phyloP scores from a whole-genome alignment of 2,888 invertebrate genomes.

The Lasioglossum leucozonium region DNA sequence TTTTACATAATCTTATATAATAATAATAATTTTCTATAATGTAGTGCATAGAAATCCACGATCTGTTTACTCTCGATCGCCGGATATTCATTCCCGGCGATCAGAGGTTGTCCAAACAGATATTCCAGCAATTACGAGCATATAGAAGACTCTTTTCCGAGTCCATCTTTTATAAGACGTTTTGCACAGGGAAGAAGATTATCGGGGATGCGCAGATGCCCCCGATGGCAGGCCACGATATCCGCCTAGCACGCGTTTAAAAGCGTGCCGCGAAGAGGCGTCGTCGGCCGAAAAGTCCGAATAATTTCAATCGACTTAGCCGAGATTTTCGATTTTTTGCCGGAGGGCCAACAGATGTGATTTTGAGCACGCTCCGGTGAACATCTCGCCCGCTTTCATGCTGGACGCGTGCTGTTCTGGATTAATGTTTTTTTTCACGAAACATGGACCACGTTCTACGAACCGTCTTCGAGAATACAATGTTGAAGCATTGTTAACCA shows the following conservation, averaged over 20 bases:
- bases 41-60: too few species aligned
- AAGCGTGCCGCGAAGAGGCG: constrained; percentile 32
- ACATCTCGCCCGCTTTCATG: constrained; percentile 53
- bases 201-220: constrained; percentile 37
- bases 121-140: not conserved
- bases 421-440: constrained; percentile 47
- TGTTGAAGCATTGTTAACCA: too few species aligned
- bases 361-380: constrained; percentile 66
- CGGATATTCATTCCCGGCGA: not conserved
- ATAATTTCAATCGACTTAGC: constrained; percentile 74
- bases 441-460: not conserved
- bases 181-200: not conserved
- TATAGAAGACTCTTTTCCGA: not conserved
- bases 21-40: too few species aligned
- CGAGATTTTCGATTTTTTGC: constrained; percentile 56
- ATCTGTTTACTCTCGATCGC: not conserved
- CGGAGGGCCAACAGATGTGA: constrained; percentile 69
- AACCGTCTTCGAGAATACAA: not conserved
- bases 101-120: not conserved
- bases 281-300: constrained; percentile 19
- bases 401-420: constrained; percentile 71
- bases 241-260: constrained; percentile 56
- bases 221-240: constrained; percentile 31
- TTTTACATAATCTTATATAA: too few species aligned
- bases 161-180: not conserved